Conservation (phyloP, 2,888 invertebrate genomes). For the Frankliniella intonsa region DNA sequence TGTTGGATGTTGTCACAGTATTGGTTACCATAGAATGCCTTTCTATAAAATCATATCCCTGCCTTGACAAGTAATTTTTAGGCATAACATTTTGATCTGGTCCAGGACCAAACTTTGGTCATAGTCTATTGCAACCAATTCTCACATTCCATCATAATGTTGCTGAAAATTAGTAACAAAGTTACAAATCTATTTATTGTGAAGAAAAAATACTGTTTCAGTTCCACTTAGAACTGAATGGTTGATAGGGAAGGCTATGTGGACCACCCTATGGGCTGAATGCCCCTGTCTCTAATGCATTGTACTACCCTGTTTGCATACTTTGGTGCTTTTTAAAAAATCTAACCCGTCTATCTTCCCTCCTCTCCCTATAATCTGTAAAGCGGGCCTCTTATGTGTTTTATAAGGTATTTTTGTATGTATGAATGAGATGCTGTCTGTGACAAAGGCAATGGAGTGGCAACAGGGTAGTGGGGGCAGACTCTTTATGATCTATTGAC, state of each 20-base stretch:
- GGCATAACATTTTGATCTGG: not conserved
- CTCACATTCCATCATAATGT: conserved; percentile 21
- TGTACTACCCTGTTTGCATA: conserved; percentile 20
- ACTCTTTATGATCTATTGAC: not conserved
- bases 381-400: conserved; percentile 1
- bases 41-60: not conserved
- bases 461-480: conserved; percentile 7
- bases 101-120: not conserved
- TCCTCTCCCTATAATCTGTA: not conserved
- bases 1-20: conserved; percentile 11
- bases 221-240: conserved; percentile 6
- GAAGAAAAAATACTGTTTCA: conserved; percentile 13
- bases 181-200: conserved; percentile 24
- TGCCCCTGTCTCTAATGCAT: not conserved
- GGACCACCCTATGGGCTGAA: not conserved
- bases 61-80: not conserved
- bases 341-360: not conserved
- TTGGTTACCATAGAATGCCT: conserved; percentile 26
- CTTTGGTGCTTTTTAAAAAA: not conserved
- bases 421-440: conserved; percentile 14
- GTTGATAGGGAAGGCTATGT: conserved; percentile 11
- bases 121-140: conserved; percentile 19
- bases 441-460: not conserved
- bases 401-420: conserved; percentile 21
- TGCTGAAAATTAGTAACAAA: conserved; percentile 6